A percentile compares a stretch with the other conserved stretches of the same genome.
Evolutionary conservation across 2,888 invertebrate genomes (phyloP).

Genomic region (Globia sparganii): DNA sequence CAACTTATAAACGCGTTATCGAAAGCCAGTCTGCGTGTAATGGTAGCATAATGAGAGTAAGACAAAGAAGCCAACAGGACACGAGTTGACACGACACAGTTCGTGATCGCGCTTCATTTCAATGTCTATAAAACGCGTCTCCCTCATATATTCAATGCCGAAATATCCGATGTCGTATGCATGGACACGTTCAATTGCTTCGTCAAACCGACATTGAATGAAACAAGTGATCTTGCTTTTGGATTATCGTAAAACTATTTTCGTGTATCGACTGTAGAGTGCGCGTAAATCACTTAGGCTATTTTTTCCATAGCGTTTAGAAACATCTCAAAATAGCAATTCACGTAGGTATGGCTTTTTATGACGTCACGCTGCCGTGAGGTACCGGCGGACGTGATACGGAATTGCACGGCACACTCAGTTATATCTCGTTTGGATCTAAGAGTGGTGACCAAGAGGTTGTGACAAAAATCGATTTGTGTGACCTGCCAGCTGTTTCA

Average conservation of each 20-base stretch:
- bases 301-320: slow-evolving; percentile 82
- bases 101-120: slow-evolving; percentile 42
- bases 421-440: slow-evolving; percentile 45
- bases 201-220: slow-evolving; percentile 61
- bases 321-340: slow-evolving; percentile 83
- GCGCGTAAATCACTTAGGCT: slow-evolving; percentile 83
- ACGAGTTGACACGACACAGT: slow-evolving; percentile 39
- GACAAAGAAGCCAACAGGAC: slow-evolving; percentile 35
- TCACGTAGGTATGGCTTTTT: slow-evolving; percentile 75
- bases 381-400: slow-evolving; percentile 43
- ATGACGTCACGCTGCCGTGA: slow-evolving; percentile 74
- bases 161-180: slow-evolving; percentile 71
- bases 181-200: slow-evolving; percentile 63
- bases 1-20: not conserved
- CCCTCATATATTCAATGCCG: slow-evolving; percentile 63
- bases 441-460: slow-evolving; percentile 38
- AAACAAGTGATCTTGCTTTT: slow-evolving; percentile 69
- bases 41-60: slow-evolving; percentile 35
- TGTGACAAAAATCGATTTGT: slow-evolving; percentile 40
- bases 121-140: slow-evolving; percentile 54
- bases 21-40: slow-evolving; percentile 15
- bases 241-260: slow-evolving; percentile 86
- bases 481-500: slow-evolving; percentile 20
- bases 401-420: slow-evolving; percentile 31
- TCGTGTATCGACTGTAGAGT: slow-evolving; percentile 78